Percentiles rank a stretch among this genome's conserved stretches.
Conservation (phyloP, 1,140 invertebrate species). For the Bombus balteatus region DNA sequence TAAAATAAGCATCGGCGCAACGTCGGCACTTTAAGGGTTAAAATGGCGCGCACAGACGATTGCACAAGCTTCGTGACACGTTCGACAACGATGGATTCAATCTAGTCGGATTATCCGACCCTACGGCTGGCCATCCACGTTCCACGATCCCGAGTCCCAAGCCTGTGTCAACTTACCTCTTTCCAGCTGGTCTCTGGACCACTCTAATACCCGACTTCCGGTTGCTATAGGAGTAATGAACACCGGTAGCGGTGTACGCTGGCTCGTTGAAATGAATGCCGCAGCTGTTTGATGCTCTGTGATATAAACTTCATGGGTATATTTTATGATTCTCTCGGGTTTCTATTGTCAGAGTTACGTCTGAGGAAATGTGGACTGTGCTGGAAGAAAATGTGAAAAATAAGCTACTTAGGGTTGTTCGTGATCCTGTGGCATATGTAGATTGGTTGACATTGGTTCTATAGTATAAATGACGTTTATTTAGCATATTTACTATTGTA, state of each 20-base stretch:
- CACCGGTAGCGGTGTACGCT: no score
- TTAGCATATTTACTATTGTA: neutral
- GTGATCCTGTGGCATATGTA: neutral
- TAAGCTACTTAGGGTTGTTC: neutral
- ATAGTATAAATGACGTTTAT: neutral
- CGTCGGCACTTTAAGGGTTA: neutral
- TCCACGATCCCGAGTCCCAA: slow-evolving; percentile 42
- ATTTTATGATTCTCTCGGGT: neutral
- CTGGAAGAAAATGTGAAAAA: neutral
- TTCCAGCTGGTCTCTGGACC: neutral
- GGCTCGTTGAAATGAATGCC: neutral
- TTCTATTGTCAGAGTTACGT: neutral
- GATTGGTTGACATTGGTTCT: neutral
- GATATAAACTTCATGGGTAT: slow-evolving; percentile 2
- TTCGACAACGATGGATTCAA: slow-evolving; percentile 66
- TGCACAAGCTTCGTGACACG: neutral
- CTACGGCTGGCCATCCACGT: slow-evolving; percentile 1
- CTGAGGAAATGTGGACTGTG: neutral
- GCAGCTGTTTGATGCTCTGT: neutral
- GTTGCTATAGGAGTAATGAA: slow-evolving; percentile 6
- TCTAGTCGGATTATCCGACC: slow-evolving; percentile 70
- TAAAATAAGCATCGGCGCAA: no score
- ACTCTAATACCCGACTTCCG: slow-evolving; percentile 50
- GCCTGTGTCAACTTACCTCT: slow-evolving; percentile 58
- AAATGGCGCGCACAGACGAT: neutral